A percentile compares a stretch with the other conserved stretches of the same genome.
These are phyloP conservation scores for Notodonta ziczac DNA, from an alignment of 2,888 invertebrate species.

Conservation along the genomic window DNA sequence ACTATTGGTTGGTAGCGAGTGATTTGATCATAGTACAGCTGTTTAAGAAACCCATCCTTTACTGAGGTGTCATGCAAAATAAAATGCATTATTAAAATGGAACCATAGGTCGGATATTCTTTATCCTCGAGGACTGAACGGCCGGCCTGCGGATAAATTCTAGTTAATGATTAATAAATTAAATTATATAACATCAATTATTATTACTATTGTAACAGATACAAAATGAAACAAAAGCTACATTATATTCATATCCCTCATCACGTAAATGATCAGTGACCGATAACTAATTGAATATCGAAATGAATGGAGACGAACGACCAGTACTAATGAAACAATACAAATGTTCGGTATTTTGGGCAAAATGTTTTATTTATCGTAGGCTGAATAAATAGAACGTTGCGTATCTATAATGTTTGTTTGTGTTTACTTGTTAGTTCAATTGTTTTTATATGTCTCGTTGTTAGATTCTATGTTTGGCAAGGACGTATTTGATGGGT, in stretches of 20 bases:
- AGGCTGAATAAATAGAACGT: background rate
- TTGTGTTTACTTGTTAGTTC: background rate
- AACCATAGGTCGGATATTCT: too few species aligned
- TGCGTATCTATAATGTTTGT: background rate
- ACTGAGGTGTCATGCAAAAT: too few species aligned
- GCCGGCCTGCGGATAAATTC: too few species aligned
- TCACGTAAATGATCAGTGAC: conserved; percentile 6
- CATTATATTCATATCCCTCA: conserved; percentile 1
- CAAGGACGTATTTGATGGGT: background rate
- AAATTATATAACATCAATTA: too few species aligned
- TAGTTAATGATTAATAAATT: too few species aligned
- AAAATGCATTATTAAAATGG: too few species aligned
- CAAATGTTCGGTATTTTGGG: background rate
- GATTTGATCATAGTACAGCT: too few species aligned
- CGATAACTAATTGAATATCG: conserved; percentile 6
- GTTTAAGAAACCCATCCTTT: too few species aligned
- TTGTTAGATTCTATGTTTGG: background rate
- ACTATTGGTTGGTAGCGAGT: too few species aligned
- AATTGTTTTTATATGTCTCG: background rate
- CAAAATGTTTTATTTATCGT: background rate
- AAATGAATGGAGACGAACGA: conserved; percentile 6
- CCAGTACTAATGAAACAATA: background rate
- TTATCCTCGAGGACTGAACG: too few species aligned
- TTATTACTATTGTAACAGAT: background rate
- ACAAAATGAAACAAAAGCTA: background rate